Evolutionary conservation across 2,113 vertebrate species (phyloP).

Genomic region (Spermophilus dauricus): DNA sequence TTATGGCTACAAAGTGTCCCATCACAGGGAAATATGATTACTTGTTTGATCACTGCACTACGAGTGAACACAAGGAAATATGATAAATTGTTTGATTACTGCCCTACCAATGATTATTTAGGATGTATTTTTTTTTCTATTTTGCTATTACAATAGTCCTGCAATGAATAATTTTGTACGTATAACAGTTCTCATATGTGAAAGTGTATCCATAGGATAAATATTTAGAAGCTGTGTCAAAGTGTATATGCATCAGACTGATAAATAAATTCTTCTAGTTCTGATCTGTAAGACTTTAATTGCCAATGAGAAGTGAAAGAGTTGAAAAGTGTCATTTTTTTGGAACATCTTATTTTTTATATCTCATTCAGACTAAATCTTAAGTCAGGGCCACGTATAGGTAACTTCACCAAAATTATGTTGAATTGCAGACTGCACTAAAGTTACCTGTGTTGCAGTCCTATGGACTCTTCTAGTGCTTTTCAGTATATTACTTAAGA

Average conservation of each 20-base stretch:
- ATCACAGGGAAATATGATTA: conserved; percentile 28
- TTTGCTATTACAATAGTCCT: conserved; percentile 8
- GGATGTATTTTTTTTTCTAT: conserved; percentile 53
- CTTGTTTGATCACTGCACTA: background rate
- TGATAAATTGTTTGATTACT: conserved; percentile 3
- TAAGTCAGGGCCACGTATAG: background rate
- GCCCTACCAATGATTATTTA: background rate
- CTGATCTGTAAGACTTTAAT: conserved; percentile 27
- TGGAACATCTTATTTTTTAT: conserved; percentile 19
- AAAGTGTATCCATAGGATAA: background rate
- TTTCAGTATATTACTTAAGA: background rate
- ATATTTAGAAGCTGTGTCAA: conserved; percentile 36
- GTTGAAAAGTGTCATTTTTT: conserved; percentile 44
- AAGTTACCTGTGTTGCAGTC: background rate
- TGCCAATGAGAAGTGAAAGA: conserved; percentile 10
- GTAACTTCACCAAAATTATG: conserved; percentile 27
- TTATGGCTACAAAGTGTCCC: background rate
- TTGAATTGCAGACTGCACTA: conserved; percentile 27
- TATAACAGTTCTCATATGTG: background rate
- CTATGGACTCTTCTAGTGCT: background rate
- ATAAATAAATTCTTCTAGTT: conserved; percentile 19
- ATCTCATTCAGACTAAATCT: conserved; percentile 34
- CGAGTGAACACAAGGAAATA: conserved; percentile 16
- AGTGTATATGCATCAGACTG: background rate
- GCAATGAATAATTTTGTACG: background rate